A percentile compares a stretch with the other conserved stretches of the same genome.
Conservation (phyloP, 2,797 vertebrate species). For the Mastacembelus armatus region DNA sequence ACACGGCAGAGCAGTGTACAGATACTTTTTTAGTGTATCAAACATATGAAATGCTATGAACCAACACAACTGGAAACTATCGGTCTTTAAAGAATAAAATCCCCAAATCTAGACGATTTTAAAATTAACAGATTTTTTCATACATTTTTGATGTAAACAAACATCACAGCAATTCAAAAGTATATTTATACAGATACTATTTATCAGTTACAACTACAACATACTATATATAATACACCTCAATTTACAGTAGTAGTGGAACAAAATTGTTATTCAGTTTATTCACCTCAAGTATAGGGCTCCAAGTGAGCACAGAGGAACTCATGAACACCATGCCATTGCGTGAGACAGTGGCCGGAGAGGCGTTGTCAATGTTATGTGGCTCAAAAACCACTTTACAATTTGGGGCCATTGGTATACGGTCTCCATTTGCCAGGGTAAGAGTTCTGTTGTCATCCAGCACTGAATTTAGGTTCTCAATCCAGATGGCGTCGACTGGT, state of each 20-base stretch:
- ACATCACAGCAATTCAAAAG: not conserved
- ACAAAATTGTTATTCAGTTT: not conserved
- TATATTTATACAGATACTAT: too few relatives aligned
- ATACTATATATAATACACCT: not conserved
- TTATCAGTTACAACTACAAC: not conserved
- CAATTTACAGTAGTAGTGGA: not conserved
- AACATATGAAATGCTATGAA: conserved; percentile 10
- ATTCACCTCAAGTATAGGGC: conserved; percentile 92
- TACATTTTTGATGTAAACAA: too few relatives aligned
- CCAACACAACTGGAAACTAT: not conserved
- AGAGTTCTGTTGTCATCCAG: conserved; percentile 97
- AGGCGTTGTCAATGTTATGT: conserved; percentile 97
- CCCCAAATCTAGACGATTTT: not conserved
- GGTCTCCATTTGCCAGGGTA: conserved; percentile 95
- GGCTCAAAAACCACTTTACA: conserved; percentile 98
- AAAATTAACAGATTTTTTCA: not conserved
- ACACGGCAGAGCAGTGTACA: not conserved
- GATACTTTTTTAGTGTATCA: not conserved
- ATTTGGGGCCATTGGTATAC: conserved; percentile 96
- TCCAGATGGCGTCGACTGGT: conserved; percentile 98
- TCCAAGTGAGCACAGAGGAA: conserved; percentile 94
- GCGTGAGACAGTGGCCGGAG: conserved; percentile 96
- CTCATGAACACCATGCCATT: conserved; percentile 99
- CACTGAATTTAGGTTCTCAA: conserved; percentile 98
- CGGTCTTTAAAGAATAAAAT: not conserved